Evolutionary conservation across 2,888 invertebrate genomes (phyloP), one percentile per base, ranked within the genome.

Genomic region (Xestia xanthographa): DNA sequence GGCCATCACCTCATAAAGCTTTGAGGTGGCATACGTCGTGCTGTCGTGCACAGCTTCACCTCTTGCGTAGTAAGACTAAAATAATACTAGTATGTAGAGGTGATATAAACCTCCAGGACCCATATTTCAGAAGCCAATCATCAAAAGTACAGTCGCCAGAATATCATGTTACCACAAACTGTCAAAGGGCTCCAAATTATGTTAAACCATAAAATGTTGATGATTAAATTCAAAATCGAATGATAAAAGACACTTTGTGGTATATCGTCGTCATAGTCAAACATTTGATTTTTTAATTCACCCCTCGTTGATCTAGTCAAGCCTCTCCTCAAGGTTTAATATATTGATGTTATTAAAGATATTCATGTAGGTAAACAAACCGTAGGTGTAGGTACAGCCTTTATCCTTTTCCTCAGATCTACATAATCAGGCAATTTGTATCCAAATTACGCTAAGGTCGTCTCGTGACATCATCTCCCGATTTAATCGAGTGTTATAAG

Each of bases 391-490:
- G 50, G 29, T 62, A 79, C 34, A 43, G 9, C 17, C 12, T 6
- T n/a, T 45, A 48, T 48, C 4, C 58, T 43, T 72, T 67, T 75
- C 65, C 34, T 60, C 62, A 67, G 26, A 86, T 77, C 70, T 50
- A 9, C 63, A 75, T 84, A 85, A 85, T 81, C 38, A 22, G 43
- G 69, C 53, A 69, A 81, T 86, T 86, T 85, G 74, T 85, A 81
- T 8, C 66, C 72, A 81, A 81, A 84, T 81, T 72, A 81, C 73
- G 22, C 66, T 56, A 84, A 86, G 85, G 85, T 84, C 72, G 48
- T 38, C 34, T 38, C 14, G 26, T 86, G 85, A 86, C 75, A 76
- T 86, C 85, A 85, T 67, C 66, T 62, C 62, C 66, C 17, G 38
- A 70, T 66, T 74, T 38, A 69, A 76, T 76, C 43, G 60, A 66